phyloP scores from a whole-genome alignment of 2,888 invertebrate genomes.

The Antheraea assamensis region DNA sequence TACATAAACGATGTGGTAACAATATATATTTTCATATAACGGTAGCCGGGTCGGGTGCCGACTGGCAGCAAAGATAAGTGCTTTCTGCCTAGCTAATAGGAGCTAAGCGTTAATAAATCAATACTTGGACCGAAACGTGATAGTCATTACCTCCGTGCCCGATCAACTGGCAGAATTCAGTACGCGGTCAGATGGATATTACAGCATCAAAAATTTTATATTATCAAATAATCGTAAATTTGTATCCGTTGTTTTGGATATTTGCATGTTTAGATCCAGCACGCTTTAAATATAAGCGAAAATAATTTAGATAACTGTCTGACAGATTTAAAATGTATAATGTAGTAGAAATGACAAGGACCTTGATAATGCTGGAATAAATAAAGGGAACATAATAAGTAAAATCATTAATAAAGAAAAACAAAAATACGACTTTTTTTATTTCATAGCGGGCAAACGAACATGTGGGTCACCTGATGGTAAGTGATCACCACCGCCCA shows the following conservation, averaged over 20 bases:
- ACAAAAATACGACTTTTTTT: no score
- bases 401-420: no score
- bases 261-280: not conserved
- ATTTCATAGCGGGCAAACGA: no score
- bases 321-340: not conserved
- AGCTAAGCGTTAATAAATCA: conserved; percentile 63
- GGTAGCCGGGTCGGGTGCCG: conserved; percentile 25
- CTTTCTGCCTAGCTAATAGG: conserved; percentile 42
- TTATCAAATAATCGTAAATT: not conserved
- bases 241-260: not conserved
- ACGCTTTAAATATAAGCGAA: not conserved
- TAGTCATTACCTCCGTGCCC: conserved; percentile 39
- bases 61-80: conserved; percentile 44
- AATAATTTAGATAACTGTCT: not conserved
- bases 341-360: not conserved
- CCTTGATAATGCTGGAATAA: no score
- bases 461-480: no score
- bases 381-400: no score
- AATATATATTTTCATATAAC: not conserved
- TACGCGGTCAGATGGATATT: not conserved
- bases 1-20: not conserved
- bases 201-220: not conserved
- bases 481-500: no score
- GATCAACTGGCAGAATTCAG: conserved; percentile 29
- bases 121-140: conserved; percentile 42